A percentile compares a stretch with the other conserved stretches of the same genome.
phyloP scores from a whole-genome alignment of 2,797 vertebrate genomes.

The Coilia nasus region DNA sequence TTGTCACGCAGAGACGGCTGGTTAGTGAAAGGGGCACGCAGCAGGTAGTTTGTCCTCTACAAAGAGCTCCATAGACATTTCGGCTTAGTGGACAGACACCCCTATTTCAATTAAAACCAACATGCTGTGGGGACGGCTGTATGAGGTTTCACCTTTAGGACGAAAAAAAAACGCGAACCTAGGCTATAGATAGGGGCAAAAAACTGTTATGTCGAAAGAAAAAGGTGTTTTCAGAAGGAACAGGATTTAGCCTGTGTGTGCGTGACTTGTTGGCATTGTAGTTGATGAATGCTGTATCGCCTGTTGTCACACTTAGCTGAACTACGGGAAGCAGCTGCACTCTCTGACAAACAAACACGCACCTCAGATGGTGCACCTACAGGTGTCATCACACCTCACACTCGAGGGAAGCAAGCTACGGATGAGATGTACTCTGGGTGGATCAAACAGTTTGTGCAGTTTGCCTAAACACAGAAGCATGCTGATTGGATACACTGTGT shows the following conservation, averaged over 20 bases:
- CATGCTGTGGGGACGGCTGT: conserved; percentile 30
- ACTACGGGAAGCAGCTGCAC: conserved; percentile 23
- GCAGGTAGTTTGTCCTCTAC: conserved; percentile 48
- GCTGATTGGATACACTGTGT: neutral
- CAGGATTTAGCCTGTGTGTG: neutral
- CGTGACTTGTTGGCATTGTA: conserved; percentile 13
- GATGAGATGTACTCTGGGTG: neutral
- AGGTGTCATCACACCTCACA: conserved; percentile 20
- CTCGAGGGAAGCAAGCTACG: neutral
- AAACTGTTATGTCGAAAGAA: neutral
- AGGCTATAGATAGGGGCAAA: neutral
- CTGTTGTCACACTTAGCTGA: conserved; percentile 14
- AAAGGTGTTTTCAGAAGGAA: neutral
- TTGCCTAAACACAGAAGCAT: conserved; percentile 7
- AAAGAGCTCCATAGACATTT: conserved; percentile 47
- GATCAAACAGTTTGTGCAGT: conserved; percentile 19
- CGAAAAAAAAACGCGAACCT: neutral
- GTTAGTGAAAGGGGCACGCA: conserved; percentile 44
- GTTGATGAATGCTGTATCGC: neutral
- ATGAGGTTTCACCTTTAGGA: neutral
- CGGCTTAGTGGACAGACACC: conserved; percentile 42
- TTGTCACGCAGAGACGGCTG: conserved; percentile 39
- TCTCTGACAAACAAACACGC: conserved; percentile 6
- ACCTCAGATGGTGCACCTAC: conserved; percentile 26
- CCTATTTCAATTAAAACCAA: conserved; percentile 52